Percentiles rank a stretch among this genome's conserved stretches.
Conservation (phyloP, 92 coral and sea anemone genomes). For the Zoanthus gigantus region DNA sequence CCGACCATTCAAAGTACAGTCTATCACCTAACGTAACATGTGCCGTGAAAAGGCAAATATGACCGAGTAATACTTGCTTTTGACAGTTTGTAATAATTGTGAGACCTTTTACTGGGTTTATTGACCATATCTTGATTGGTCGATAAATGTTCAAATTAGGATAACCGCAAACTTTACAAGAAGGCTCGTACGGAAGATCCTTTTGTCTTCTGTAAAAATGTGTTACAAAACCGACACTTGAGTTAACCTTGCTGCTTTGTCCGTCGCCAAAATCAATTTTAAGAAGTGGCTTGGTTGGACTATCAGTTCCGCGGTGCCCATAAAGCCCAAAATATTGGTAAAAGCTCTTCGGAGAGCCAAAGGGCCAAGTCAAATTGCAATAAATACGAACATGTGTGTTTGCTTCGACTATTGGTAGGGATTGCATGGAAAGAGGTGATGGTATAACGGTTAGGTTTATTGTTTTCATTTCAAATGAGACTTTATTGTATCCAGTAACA, state of each 20-base stretch:
- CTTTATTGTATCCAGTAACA: slow-evolving; percentile 63
- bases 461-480: slow-evolving; percentile 14
- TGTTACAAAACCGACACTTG: slow-evolving; percentile 18
- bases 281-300: slow-evolving; percentile 14
- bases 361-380: slow-evolving; percentile 71
- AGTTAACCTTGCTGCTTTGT: neutral
- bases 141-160: slow-evolving; percentile 20
- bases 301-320: slow-evolving; percentile 61
- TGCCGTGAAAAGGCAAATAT: slow-evolving; percentile 56
- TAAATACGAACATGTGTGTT: slow-evolving; percentile 34
- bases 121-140: slow-evolving; percentile 30
- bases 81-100: slow-evolving; percentile 52
- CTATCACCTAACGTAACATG: slow-evolving; percentile 40
- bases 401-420: slow-evolving; percentile 53
- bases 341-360: slow-evolving; percentile 62
- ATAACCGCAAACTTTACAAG: slow-evolving; percentile 19
- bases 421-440: slow-evolving; percentile 63
- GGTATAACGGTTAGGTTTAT: slow-evolving; percentile 47
- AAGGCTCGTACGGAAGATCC: slow-evolving; percentile 17
- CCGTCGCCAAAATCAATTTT: slow-evolving; percentile 60
- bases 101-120: slow-evolving; percentile 60
- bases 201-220: slow-evolving; percentile 33
- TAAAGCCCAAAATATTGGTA: slow-evolving; percentile 51
- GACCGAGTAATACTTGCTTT: slow-evolving; percentile 8
- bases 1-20: slow-evolving; percentile 55